phyloP scores from a whole-genome alignment of 2,113 vertebrate species.

The Noctilio leporinus region DNA sequence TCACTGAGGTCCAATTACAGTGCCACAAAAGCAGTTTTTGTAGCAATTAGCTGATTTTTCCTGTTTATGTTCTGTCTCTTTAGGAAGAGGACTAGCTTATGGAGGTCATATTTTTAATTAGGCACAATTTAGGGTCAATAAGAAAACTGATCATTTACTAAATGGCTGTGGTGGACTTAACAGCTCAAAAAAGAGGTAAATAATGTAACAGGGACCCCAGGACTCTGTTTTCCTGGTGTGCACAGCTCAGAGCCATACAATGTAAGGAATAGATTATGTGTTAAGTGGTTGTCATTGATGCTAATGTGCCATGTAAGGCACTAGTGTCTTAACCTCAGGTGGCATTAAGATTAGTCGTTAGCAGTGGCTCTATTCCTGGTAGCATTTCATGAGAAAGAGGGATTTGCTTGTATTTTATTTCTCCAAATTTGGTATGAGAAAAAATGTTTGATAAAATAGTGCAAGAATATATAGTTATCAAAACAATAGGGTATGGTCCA shows the following conservation, averaged over 20 bases:
- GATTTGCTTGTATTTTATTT: background rate
- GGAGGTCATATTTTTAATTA: conserved; percentile 95
- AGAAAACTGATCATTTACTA: conserved; percentile 92
- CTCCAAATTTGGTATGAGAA: background rate
- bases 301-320: accelerated
- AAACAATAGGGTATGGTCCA: background rate
- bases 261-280: conserved; percentile 73
- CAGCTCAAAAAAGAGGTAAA: conserved; percentile 81
- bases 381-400: background rate
- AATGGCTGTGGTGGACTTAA: conserved; percentile 84
- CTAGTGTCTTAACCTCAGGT: conserved; percentile 26
- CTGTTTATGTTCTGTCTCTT: conserved; percentile 96
- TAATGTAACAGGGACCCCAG: conserved; percentile 76
- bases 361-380: background rate
- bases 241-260: conserved; percentile 53
- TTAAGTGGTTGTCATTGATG: conserved; percentile 73
- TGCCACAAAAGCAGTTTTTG: conserved; percentile 88
- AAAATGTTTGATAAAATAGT: background rate
- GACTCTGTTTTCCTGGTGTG: conserved; percentile 75
- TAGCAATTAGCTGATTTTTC: conserved; percentile 96
- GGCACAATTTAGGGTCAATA: conserved; percentile 91
- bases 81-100: conserved; percentile 87
- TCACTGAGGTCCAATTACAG: conserved; percentile 94
- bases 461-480: background rate
- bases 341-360: background rate